These are phyloP conservation scores for Aelia acuminata DNA, from an alignment of 2,888 invertebrate genomes.

Conservation along the genomic window DNA sequence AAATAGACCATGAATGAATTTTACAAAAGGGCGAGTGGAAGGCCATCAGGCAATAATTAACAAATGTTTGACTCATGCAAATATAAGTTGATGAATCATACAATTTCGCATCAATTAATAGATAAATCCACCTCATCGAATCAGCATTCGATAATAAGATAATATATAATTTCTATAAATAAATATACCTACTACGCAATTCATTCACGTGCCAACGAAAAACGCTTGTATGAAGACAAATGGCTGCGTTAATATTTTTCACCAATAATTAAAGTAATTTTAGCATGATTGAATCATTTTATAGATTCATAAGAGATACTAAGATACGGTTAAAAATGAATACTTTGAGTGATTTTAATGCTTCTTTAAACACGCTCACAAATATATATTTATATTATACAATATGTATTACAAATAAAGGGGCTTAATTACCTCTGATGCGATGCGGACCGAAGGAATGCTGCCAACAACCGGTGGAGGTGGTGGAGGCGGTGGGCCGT, in stretches of 20 bases:
- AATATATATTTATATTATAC: not conserved
- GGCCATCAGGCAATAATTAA: not conserved
- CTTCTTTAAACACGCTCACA: too few relatives aligned
- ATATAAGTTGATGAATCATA: not conserved
- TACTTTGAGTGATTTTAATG: too few relatives aligned
- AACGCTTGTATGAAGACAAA: too few relatives aligned
- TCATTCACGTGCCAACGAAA: too few relatives aligned
- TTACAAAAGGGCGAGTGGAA: not conserved
- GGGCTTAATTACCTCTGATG: constrained; percentile 71
- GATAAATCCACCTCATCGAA: not conserved
- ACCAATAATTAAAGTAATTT: too few relatives aligned
- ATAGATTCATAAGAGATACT: too few relatives aligned
- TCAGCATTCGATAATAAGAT: not conserved
- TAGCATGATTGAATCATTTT: too few relatives aligned
- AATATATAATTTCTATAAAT: not conserved
- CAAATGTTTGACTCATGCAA: not conserved
- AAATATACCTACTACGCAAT: too few relatives aligned
- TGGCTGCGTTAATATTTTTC: too few relatives aligned
- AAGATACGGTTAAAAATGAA: too few relatives aligned
- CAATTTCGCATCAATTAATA: not conserved
- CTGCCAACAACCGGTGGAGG: constrained; percentile 72
- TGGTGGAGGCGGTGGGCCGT: constrained; percentile 72
- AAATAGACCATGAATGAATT: not conserved
- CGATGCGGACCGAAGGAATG: constrained; percentile 72
- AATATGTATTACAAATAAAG: not conserved